phyloP scores from a whole-genome alignment of 2,113 vertebrate genomes.

The Crypturellus undulatus region DNA sequence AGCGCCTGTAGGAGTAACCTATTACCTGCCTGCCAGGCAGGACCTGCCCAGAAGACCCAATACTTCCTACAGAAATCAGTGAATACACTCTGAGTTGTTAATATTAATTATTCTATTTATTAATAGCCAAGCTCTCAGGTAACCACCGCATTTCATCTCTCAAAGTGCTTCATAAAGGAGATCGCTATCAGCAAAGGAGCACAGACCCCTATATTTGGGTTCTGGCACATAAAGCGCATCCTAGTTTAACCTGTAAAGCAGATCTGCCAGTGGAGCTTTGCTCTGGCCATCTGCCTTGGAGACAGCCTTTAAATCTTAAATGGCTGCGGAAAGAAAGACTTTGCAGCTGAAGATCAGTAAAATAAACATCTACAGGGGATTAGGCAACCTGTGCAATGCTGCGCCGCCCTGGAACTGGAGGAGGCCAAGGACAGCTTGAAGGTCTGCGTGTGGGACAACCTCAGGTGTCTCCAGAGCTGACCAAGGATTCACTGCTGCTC shows the following conservation, averaged over 20 bases:
- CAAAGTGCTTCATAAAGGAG: constrained; percentile 10
- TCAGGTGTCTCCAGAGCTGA: neutral
- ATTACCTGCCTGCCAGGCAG: neutral
- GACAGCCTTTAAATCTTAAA: neutral
- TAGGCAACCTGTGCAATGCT: neutral
- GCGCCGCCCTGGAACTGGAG: neutral
- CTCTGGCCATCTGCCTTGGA: neutral
- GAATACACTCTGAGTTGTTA: neutral
- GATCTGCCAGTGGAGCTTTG: neutral
- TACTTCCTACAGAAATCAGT: neutral
- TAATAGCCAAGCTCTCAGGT: neutral
- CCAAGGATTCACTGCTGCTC: neutral
- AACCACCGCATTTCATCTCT: constrained; percentile 4
- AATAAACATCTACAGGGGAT: neutral
- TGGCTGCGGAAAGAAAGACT: neutral
- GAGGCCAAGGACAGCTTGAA: neutral
- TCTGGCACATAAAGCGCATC: neutral
- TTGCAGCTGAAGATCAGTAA: neutral
- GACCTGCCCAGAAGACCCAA: neutral
- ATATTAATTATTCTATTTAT: neutral
- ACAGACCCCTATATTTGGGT: neutral
- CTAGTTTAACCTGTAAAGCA: neutral
- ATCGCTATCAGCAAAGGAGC: constrained; percentile 21
- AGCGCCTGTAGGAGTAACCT: neutral
- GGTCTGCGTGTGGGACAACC: neutral